Evolutionary conservation across 2,113 vertebrate genomes (phyloP), one percentile per base, ranked within the genome.

Genomic region (Colinus virginianus): DNA sequence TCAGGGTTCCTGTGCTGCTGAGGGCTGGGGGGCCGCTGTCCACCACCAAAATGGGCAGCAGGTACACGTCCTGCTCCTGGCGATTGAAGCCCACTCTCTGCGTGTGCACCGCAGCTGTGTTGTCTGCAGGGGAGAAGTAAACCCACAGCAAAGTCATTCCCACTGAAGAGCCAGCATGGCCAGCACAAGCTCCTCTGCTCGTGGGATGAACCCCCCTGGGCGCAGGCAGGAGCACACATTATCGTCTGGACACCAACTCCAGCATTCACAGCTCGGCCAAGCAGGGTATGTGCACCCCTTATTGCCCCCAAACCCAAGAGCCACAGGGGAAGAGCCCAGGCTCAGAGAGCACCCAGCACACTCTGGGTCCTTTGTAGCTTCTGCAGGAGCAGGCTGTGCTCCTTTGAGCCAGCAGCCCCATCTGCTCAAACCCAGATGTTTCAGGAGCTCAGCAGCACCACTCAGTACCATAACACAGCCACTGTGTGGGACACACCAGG

Each of bases 1-100:
- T 99, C 90, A 99, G 98, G 0, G 99, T 99, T 43, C 99, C 99
- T 0, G 99, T 99, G 97, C 98, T 99, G 98, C 99, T 99, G 88
- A 99, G 98, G 13, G 98, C 97, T 0, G 99, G 99, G 1, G 98
- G 98, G 32, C 99, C 99, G 0, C 98, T 98, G 98, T 99, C 99
- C 86, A 99, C 98, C 95, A 99, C 99, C 76, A 99, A 97, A 70
- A 99, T 99, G 66, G 99, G 99, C 63, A 99, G 97, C 96, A 99
- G 94, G 97, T 99, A 99, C 78, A 99, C 97, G 2, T 99, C 99
- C 97, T 99, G 99, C 97, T 99, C 99, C 84, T 98, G 98, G 56
- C 99, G 98, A 94, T 99, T 99, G 96, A 99, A 99, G 85, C 98
- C 98, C 82, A 98, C 88, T 26, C 98, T 98, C 95, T 99, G 98